These are phyloP conservation scores for Lasioglossum lativentre DNA, from an alignment of 2,888 invertebrate species.

Conservation along the genomic window DNA sequence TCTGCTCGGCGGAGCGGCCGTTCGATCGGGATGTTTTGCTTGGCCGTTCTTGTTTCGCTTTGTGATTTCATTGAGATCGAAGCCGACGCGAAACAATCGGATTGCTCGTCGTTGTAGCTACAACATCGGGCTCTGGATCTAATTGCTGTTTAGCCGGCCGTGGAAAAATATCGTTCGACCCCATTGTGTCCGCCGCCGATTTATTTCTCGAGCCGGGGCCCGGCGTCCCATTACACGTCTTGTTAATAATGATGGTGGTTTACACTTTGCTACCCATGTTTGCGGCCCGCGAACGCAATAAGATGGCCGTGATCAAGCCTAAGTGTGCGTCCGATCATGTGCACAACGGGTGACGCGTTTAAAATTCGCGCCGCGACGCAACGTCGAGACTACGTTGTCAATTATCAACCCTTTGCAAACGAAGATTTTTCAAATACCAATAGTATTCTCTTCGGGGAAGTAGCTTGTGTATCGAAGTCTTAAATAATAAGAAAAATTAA, in stretches of 20 bases:
- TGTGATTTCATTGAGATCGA: constrained; percentile 38
- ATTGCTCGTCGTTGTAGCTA: constrained; percentile 26
- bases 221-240: constrained; percentile 72
- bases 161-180: constrained; percentile 67
- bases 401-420: background rate
- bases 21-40: constrained; percentile 37
- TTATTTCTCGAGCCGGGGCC: constrained; percentile 50
- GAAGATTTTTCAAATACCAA: background rate
- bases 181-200: constrained; percentile 62
- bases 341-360: constrained; percentile 73
- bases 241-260: constrained; percentile 79
- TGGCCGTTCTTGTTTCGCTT: constrained; percentile 33
- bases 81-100: constrained; percentile 42
- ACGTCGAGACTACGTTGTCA: background rate
- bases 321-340: constrained; percentile 67
- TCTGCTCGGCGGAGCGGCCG: constrained; percentile 25
- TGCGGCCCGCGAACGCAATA: constrained; percentile 73
- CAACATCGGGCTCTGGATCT: constrained; percentile 62
- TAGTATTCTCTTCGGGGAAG: background rate
- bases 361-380: constrained; percentile 28
- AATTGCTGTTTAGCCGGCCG: constrained; percentile 67
- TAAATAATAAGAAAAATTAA: background rate
- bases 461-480: background rate
- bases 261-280: constrained; percentile 79
- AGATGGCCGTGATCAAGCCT: constrained; percentile 68